These are phyloP conservation scores for Oxystoma pomonae DNA, from an alignment of 2,888 invertebrate species.

Conservation along the genomic window DNA sequence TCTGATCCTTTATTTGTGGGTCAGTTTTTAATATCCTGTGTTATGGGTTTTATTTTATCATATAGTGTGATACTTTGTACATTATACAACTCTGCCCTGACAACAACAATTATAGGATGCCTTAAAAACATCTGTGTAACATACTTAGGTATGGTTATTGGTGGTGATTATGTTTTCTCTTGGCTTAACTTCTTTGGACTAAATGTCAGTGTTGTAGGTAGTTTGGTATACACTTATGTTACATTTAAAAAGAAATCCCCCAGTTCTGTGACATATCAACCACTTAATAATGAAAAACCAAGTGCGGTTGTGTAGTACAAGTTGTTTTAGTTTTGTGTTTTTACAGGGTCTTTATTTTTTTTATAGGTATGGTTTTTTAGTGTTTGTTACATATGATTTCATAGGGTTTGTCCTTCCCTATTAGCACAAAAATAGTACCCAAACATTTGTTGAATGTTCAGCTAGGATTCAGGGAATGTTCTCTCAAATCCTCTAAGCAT, in stretches of 20 bases:
- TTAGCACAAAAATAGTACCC: too few relatives aligned
- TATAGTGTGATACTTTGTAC: constrained; percentile 96
- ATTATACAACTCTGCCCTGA: constrained; percentile 94
- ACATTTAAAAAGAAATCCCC: constrained; percentile 64
- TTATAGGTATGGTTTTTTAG: too few relatives aligned
- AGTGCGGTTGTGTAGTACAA: constrained; percentile 22
- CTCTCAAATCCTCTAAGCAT: too few relatives aligned
- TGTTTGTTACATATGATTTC: too few relatives aligned
- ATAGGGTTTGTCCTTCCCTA: too few relatives aligned
- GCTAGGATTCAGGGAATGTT: too few relatives aligned
- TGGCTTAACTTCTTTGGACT: constrained; percentile 93
- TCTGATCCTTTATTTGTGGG: constrained; percentile 66
- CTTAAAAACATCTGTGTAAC: constrained; percentile 97
- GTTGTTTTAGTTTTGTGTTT: constrained; percentile 4
- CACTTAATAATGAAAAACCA: constrained; percentile 37
- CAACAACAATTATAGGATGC: constrained; percentile 97
- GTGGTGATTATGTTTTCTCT: constrained; percentile 95
- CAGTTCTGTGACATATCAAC: constrained; percentile 36
- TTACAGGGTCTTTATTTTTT: too few relatives aligned
- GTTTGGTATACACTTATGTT: constrained; percentile 81
- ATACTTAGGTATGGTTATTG: constrained; percentile 96
- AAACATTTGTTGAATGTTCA: too few relatives aligned
- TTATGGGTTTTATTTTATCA: constrained; percentile 95
- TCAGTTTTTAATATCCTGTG: constrained; percentile 84
- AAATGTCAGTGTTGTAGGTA: constrained; percentile 88